phyloP scores from a whole-genome alignment of 2,113 vertebrate genomes.

The Pseudonaja textilis region DNA sequence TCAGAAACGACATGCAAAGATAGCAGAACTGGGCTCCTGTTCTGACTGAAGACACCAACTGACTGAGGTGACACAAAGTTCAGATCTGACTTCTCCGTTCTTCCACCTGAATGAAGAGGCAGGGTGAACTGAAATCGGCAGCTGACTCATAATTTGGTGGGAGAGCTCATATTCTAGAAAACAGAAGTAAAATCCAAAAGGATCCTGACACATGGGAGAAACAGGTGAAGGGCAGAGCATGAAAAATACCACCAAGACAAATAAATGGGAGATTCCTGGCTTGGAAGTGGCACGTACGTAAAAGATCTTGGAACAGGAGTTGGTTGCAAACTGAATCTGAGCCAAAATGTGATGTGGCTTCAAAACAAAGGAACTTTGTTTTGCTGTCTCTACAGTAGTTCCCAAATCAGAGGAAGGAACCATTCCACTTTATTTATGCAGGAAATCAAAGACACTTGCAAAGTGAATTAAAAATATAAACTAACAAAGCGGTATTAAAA shows the following conservation, averaged over 20 bases:
- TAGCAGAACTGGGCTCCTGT: neutral
- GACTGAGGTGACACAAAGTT: neutral
- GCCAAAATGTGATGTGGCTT: neutral
- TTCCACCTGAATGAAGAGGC: neutral
- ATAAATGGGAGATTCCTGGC: neutral
- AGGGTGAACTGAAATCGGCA: neutral
- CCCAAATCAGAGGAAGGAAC: neutral
- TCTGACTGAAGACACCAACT: neutral
- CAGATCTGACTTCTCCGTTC: neutral
- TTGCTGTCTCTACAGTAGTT: neutral
- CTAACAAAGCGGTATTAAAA: neutral
- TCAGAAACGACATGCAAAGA: neutral
- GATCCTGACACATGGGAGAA: neutral
- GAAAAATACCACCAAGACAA: neutral
- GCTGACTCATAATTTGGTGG: neutral
- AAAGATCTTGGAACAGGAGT: neutral
- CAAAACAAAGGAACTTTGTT: neutral
- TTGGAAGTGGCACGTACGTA: neutral
- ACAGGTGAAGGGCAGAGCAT: neutral
- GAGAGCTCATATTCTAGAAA: neutral
- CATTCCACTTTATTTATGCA: neutral
- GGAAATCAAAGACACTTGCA: neutral
- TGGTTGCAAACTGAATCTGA: neutral
- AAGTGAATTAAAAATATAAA: neutral
- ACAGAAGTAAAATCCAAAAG: neutral